Evolutionary conservation across 2,888 invertebrate species (phyloP), one percentile per base, ranked within the genome.

Genomic region (Minunthozetes semirufus): DNA sequence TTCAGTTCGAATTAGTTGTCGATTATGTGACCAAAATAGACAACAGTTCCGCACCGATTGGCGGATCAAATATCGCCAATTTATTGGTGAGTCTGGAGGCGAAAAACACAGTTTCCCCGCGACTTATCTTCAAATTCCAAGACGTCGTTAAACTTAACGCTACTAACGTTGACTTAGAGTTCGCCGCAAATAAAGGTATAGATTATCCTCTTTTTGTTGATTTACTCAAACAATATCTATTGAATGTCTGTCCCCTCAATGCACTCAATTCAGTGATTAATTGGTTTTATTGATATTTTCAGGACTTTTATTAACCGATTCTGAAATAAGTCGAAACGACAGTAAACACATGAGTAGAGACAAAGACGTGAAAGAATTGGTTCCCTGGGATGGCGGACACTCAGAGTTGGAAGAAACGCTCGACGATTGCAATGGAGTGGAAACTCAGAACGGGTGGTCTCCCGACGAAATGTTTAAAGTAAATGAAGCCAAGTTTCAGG

Each of bases 381-480:
- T 94, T 83, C 94, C 94, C 19, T 95, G 95, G 95, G 92, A 92
- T 82, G 86, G 80, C 48, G 76, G 76, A 17, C 77, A 33, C 13
- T 76, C 76, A 22, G 71, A 38, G 22, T 27, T 72, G 11, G 27
- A 48, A 13, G 38, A 71, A 33, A 33, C 33, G 6, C 63, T 77
- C 1, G 76, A 72, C 1, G 25, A 61, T n/a, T n/a, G 50, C 5
- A 74, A 59, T 33, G 75, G 72, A 2, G 22, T 38, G 22, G 19
- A 19, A 13, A 48, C 50, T 50, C 72, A 72, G 72, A 68, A 74
- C 11, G 97, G 97, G 76, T 98, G 98, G 97, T 93, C 95, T 85
- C 90, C 91, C 1, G 89, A 91, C 83, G 96, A 97, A 80, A 98
- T 98, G 97, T 98, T 98, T 85, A 87, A 90, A 78, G 92, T 90